phyloP scores from a whole-genome alignment of 2,113 vertebrate species.

The Cercocebus atys region DNA sequence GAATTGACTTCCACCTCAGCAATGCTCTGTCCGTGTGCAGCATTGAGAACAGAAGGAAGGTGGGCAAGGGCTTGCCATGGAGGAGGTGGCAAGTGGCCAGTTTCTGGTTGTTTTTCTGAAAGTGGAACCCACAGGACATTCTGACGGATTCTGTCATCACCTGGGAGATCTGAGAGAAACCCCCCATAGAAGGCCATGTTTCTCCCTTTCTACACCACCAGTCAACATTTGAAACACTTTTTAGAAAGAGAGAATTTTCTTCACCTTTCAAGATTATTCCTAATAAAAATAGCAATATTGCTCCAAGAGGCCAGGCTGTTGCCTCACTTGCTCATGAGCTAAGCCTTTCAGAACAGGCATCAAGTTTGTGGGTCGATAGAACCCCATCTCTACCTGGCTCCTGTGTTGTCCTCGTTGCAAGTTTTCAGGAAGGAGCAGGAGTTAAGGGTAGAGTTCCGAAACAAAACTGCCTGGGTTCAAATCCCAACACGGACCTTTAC shows the following conservation, averaged over 20 bases:
- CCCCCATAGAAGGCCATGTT: background rate
- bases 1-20: background rate
- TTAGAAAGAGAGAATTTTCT: background rate
- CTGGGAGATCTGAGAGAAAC: background rate
- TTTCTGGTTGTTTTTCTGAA: background rate
- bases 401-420: background rate
- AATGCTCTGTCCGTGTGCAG: background rate
- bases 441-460: background rate
- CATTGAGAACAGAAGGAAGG: background rate
- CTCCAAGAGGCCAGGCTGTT: background rate
- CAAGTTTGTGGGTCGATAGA: background rate
- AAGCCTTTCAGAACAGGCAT: background rate
- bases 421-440: background rate
- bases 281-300: background rate
- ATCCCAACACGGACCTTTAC: background rate
- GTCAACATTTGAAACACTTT: background rate
- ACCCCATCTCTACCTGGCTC: background rate
- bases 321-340: background rate
- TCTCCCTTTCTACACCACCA: background rate
- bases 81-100: background rate
- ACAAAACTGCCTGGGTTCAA: background rate
- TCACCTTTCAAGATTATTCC: background rate
- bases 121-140: background rate
- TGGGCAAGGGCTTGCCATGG: background rate
- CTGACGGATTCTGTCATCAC: background rate